Evolutionary conservation across 2,888 invertebrate species (phyloP).

Genomic region (Malthinus flaveolus): DNA sequence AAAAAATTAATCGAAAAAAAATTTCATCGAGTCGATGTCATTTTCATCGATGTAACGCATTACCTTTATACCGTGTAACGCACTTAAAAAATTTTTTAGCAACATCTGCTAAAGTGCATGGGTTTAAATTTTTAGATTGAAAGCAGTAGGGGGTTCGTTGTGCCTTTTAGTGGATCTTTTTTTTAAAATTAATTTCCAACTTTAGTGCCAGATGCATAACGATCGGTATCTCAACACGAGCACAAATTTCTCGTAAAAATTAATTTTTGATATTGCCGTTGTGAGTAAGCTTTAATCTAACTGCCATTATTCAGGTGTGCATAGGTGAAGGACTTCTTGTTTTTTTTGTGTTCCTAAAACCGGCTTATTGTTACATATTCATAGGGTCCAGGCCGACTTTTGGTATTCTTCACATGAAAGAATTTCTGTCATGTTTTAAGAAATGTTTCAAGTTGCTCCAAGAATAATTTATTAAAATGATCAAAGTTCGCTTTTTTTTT

Average conservation of each 20-base stretch:
- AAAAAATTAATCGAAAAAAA: conserved; percentile 5
- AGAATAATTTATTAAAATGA: background rate
- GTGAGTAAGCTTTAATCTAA: background rate
- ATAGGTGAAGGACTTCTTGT: conserved; percentile 41
- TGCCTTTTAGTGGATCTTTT: background rate
- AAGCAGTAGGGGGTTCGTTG: background rate
- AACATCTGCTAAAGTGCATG: conserved; percentile 21
- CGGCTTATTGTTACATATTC: conserved; percentile 45
- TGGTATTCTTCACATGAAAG: conserved; percentile 35
- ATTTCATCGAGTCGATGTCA: background rate
- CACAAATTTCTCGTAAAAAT: background rate
- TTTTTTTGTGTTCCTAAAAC: conserved; percentile 35
- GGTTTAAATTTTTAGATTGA: conserved; percentile 7
- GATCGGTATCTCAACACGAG: conserved; percentile 27
- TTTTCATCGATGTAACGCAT: background rate
- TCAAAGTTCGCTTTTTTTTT: background rate
- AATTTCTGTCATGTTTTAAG: conserved; percentile 32
- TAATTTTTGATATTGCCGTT: background rate
- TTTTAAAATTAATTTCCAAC: background rate
- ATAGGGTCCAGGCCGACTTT: conserved; percentile 34
- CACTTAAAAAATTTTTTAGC: conserved; percentile 13
- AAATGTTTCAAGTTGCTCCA: background rate
- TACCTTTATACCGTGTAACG: background rate
- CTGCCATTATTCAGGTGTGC: conserved; percentile 33
- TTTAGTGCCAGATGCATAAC: conserved; percentile 33